phyloP scores from a whole-genome alignment of 2,113 vertebrate species.

The Coracopsis vasa region DNA sequence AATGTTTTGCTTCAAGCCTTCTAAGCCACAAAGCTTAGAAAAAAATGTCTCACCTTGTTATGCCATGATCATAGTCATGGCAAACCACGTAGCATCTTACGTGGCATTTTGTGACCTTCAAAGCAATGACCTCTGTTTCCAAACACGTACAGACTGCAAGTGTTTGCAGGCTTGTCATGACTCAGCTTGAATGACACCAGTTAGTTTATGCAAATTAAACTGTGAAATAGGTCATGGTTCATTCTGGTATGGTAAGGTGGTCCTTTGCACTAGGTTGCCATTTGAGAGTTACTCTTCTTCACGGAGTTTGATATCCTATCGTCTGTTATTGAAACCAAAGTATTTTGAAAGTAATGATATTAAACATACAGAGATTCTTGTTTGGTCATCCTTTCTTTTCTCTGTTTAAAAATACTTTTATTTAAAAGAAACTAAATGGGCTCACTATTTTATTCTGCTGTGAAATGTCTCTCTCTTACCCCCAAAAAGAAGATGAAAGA shows the following conservation, averaged over 20 bases:
- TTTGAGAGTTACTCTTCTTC: neutral
- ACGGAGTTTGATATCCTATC: neutral
- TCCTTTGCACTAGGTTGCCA: neutral
- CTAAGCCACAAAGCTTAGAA: neutral
- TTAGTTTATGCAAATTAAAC: neutral
- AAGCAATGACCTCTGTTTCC: neutral
- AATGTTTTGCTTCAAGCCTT: neutral
- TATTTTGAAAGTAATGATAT: neutral
- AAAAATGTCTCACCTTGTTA: neutral
- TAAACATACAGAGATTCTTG: neutral
- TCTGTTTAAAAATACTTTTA: neutral
- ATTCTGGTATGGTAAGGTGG: neutral
- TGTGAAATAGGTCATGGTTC: neutral
- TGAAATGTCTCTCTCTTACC: neutral
- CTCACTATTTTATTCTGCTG: neutral
- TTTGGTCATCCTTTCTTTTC: neutral
- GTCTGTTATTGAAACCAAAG: neutral
- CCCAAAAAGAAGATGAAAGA: neutral
- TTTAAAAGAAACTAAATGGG: neutral
- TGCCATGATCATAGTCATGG: neutral
- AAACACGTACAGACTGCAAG: neutral
- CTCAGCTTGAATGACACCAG: neutral
- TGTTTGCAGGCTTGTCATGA: neutral
- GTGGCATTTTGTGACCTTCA: neutral
- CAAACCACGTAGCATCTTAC: fast-evolving